Conservation (phyloP, 2,113 vertebrate species). For the Perccottus glenii region DNA sequence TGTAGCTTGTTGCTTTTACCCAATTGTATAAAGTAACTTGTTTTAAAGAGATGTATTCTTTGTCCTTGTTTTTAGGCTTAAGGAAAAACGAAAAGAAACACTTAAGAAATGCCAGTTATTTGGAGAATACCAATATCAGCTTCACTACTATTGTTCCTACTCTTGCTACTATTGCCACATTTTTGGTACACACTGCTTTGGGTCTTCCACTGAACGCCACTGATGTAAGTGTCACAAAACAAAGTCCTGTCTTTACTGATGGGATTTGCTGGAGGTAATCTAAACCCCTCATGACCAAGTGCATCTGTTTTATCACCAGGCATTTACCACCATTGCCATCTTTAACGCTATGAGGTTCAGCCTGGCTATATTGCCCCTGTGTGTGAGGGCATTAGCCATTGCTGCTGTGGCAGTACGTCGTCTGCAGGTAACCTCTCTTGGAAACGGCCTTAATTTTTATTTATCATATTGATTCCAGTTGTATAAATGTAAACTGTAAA, state of each 20-base stretch:
- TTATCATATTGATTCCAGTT: no score
- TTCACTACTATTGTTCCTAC: slow-evolving; percentile 71
- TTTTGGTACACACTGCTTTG: slow-evolving; percentile 79
- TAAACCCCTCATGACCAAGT: not conserved
- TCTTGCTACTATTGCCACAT: slow-evolving; percentile 77
- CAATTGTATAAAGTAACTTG: no score
- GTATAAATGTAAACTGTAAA: no score
- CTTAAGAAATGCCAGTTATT: slow-evolving; percentile 71
- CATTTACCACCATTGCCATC: slow-evolving; percentile 84
- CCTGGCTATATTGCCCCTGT: slow-evolving; percentile 51
- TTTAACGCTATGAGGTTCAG: slow-evolving; percentile 84
- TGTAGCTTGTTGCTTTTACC: not conserved
- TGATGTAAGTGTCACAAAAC: slow-evolving; percentile 69
- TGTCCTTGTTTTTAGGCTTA: slow-evolving; percentile 63
- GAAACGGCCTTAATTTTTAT: no score
- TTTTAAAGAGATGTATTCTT: no score
- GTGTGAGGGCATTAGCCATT: slow-evolving; percentile 45
- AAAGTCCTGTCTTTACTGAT: slow-evolving; percentile 34
- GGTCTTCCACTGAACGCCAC: slow-evolving; percentile 64
- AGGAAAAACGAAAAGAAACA: slow-evolving; percentile 75
- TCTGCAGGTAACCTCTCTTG: slow-evolving; percentile 40
- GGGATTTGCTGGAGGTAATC: slow-evolving; percentile 76
- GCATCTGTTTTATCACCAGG: slow-evolving; percentile 64
- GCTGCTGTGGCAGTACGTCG: slow-evolving; percentile 28
- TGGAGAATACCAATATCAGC: slow-evolving; percentile 75